These are phyloP conservation scores for Dolichomitus sp. DNA, from an alignment of 2,888 invertebrate species.

Conservation along the genomic window DNA sequence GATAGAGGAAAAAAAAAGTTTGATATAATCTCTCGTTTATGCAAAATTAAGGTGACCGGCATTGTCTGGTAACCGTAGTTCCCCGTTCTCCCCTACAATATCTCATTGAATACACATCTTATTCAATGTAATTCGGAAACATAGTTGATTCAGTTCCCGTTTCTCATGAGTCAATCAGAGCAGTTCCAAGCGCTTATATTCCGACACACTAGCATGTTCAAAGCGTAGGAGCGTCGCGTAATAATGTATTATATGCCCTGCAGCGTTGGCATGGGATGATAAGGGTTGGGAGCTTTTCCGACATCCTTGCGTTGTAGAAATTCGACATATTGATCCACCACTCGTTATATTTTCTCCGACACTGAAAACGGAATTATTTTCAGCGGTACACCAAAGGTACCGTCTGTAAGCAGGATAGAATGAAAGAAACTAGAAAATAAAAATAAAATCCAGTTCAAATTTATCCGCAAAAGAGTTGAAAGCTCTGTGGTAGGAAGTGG, in stretches of 20 bases:
- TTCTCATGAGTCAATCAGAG: neutral
- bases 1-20: too few relatives aligned
- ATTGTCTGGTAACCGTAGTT: too few relatives aligned
- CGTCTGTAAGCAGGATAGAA: neutral
- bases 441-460: conserved; percentile 5
- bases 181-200: neutral
- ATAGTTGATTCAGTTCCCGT: neutral
- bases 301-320: conserved; percentile 33
- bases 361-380: conserved; percentile 37
- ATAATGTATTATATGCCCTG: conserved; percentile 54
- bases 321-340: conserved; percentile 59
- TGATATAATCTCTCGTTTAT: too few relatives aligned
- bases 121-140: neutral
- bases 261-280: conserved; percentile 52
- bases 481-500: conserved; percentile 22
- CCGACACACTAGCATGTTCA: neutral
- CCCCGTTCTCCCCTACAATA: too few relatives aligned
- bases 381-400: neutral
- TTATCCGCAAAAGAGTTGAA: conserved; percentile 17
- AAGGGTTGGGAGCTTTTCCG: conserved; percentile 53
- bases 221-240: conserved; percentile 39
- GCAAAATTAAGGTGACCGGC: too few relatives aligned
- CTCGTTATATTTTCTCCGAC: conserved; percentile 51
- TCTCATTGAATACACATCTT: too few relatives aligned
- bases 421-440: conserved; percentile 18